These are phyloP conservation scores for Plectrocnemia conspersa DNA, from an alignment of 1,140 invertebrate genomes.

Conservation along the genomic window DNA sequence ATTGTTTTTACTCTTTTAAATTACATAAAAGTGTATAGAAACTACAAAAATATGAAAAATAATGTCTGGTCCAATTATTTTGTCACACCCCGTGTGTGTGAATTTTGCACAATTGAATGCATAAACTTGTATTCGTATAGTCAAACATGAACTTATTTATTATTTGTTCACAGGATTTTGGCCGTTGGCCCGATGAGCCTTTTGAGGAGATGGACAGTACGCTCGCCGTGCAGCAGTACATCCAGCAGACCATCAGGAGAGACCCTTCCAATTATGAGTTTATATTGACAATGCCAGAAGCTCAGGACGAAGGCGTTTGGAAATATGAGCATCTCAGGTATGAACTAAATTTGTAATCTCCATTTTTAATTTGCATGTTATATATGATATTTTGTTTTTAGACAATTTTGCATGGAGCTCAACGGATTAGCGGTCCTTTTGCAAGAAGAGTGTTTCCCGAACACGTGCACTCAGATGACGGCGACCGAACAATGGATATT, in stretches of 20 bases:
- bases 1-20: no score
- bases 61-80: no score
- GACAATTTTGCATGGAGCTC: conserved; percentile 98
- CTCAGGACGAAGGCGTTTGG: conserved; percentile 99
- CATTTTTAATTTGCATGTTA: no score
- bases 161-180: conserved; percentile 98
- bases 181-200: conserved; percentile 94
- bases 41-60: no score
- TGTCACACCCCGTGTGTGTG: no score
- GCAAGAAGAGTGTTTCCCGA: conserved; percentile 92
- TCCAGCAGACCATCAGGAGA: conserved; percentile 93
- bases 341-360: no score
- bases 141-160: no score
- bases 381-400: conserved; percentile 41
- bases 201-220: conserved; percentile 99
- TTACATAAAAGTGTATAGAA: no score
- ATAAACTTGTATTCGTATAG: no score
- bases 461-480: conserved; percentile 98
- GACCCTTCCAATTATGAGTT: conserved; percentile 91
- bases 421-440: conserved; percentile 93
- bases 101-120: no score
- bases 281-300: conserved; percentile 93
- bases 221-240: conserved; percentile 96
- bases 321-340: conserved; percentile 98
- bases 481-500: conserved; percentile 99